Base-by-base conservation (phyloP, 2,888 invertebrate genomes). In the Cataglyphis rosenhaueri region DNA sequence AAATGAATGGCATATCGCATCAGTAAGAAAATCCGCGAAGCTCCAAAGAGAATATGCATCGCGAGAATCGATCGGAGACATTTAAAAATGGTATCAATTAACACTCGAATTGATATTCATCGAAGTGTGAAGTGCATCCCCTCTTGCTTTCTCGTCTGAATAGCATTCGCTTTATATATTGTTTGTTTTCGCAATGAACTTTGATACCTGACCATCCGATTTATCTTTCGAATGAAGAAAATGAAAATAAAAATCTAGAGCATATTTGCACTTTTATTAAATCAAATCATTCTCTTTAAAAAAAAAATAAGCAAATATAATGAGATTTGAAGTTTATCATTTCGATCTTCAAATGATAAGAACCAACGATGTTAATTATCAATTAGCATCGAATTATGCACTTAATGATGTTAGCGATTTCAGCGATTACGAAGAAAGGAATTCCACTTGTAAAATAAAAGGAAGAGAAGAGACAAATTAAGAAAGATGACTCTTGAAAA, bases 31-130 rank as follows among this genome's bases (percentile, higher is more conserved):
- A 57, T 73, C 29, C 25, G 41, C 3, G 9, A 6, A 41, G 10
- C 12, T 21, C 15, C 55, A 41, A 62, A 21, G 6, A 1, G 12
- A 38, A 35, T 9, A 61, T n/a, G 3, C 35, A 15, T 3, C 38
- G 21, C 8, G 41, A 64, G 52, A 48, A 48, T 48, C 55, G 48
- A 70, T 29, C 25, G 15, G 65, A 18, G 44, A 65, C 15, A 21
- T 68, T 41, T 68, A 78, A 78, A 78, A 66, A 78, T 66, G 32
- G 3, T 25, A 35, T 25, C 75, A 66, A 65, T 82, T 57, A 82
- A 82, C 55, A 35, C 10, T 48, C 64, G 32, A 41, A 74, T 15
- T 15, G 41, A 74, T 65, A 35, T 18, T 66, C 57, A 6, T 32
- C 52, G n/a, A 57, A 44, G 25, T 44, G 75, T 61, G 44, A 76